Evolutionary conservation across 2,113 vertebrate genomes (phyloP).

Genomic region (Cinclus cinclus): DNA sequence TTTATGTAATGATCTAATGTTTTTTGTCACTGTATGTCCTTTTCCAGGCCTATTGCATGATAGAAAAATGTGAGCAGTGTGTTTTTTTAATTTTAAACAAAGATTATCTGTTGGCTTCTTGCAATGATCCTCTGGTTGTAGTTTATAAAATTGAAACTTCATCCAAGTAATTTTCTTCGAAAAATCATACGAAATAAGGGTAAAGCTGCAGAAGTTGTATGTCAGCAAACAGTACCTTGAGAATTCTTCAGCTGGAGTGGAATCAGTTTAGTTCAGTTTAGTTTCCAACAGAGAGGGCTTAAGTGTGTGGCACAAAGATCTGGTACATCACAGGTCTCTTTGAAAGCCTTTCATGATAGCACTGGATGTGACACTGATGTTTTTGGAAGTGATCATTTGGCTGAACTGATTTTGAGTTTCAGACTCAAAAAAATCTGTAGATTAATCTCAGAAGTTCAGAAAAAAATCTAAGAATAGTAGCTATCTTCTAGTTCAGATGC

Average conservation of each 20-base stretch:
- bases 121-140: neutral
- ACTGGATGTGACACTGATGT: neutral
- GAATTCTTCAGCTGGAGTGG: neutral
- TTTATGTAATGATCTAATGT: neutral
- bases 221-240: neutral
- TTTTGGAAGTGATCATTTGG: neutral
- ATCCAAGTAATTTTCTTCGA: neutral
- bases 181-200: neutral
- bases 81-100: neutral
- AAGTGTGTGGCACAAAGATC: neutral
- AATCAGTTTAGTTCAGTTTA: neutral
- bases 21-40: neutral
- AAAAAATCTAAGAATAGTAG: neutral
- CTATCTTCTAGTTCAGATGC: neutral
- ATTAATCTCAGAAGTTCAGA: neutral
- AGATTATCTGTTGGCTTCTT: neutral
- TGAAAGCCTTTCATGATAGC: neutral
- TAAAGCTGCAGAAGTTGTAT: neutral
- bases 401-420: neutral
- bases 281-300: neutral
- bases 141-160: neutral
- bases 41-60: neutral
- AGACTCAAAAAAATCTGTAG: neutral
- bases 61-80: neutral
- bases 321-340: neutral